Percentiles rank a stretch among this genome's conserved stretches.
These are phyloP conservation scores for Tympanoctomys barrerae DNA, from an alignment of 2,797 vertebrate genomes.

Conservation along the genomic window DNA sequence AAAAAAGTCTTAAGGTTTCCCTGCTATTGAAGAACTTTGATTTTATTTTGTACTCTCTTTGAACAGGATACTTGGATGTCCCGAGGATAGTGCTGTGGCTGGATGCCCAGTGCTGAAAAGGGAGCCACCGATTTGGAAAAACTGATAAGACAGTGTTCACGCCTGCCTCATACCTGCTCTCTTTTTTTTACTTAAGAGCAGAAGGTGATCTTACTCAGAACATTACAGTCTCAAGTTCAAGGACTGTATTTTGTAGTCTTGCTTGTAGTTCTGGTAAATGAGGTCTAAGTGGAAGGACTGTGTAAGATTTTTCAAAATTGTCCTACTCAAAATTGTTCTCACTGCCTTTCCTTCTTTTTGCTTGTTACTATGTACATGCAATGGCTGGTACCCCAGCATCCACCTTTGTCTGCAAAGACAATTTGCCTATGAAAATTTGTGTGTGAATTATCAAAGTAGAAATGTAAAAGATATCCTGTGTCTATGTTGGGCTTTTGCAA, in stretches of 20 bases:
- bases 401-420: neutral
- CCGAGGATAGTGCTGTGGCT: neutral
- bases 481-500: neutral
- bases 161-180: neutral
- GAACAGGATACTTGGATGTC: neutral
- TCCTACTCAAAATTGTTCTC: neutral
- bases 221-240: neutral
- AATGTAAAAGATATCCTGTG: neutral
- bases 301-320: neutral
- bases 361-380: neutral
- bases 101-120: neutral
- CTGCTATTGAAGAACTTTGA: neutral
- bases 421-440: neutral
- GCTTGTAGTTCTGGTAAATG: neutral
- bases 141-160: neutral
- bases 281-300: neutral
- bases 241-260: neutral
- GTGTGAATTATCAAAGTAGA: neutral
- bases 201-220: neutral
- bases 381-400: conserved; percentile 6
- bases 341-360: neutral
- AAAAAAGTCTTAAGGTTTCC: neutral
- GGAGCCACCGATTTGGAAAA: neutral
- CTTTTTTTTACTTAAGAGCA: neutral
- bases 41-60: neutral